Conservation (phyloP, 2,888 invertebrate genomes). For the Pharmacophagus antenor region DNA sequence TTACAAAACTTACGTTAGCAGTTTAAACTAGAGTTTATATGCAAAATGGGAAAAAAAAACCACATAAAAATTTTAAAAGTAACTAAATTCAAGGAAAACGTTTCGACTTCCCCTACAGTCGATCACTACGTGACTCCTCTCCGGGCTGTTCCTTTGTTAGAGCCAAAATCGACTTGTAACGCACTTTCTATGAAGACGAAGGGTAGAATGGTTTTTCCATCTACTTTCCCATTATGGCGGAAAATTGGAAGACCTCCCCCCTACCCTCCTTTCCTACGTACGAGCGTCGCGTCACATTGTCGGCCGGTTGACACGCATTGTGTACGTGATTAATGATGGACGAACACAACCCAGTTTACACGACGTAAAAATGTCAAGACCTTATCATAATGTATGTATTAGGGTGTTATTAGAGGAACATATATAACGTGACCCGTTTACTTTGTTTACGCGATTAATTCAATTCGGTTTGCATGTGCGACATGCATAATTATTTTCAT, state of each 20-base stretch:
- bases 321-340: conserved; percentile 70
- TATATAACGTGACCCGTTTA: conserved; percentile 20
- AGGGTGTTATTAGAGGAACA: conserved; percentile 40
- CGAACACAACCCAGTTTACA: conserved; percentile 67
- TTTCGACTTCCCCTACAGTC: conserved; percentile 26
- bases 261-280: too few species aligned
- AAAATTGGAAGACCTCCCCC: conserved; percentile 66
- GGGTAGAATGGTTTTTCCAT: conserved; percentile 56
- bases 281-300: conserved; percentile 52
- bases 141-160: conserved; percentile 35
- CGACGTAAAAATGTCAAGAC: conserved; percentile 54
- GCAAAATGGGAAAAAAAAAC: not conserved
- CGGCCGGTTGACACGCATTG: conserved; percentile 69
- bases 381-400: conserved; percentile 34
- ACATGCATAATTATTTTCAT: not conserved
- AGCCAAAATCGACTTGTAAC: conserved; percentile 38
- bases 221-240: conserved; percentile 71
- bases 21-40: not conserved
- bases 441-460: conserved; percentile 6
- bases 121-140: conserved; percentile 36
- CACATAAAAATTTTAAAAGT: conserved; percentile 10
- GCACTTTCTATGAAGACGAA: conserved; percentile 36
- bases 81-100: conserved; percentile 7
- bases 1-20: too few species aligned
- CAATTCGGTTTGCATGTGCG: not conserved